Base-by-base conservation (phyloP, 2,113 vertebrate species). In the Dunckerocampus dactyliophorus region DNA sequence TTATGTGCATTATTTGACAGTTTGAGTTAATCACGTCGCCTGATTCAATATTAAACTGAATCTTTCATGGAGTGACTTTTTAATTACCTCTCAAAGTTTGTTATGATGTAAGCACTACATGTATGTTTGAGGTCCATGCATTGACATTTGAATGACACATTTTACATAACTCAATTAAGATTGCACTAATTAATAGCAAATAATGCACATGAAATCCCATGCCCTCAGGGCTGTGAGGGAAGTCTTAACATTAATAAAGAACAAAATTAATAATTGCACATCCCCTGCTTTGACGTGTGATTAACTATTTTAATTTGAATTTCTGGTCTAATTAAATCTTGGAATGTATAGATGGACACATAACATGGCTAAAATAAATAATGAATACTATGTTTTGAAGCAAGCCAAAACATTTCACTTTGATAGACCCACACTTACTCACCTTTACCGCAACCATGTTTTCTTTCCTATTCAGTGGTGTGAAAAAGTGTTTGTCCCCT, bases 1-100 rank as follows among this genome's bases (percentile, higher is more conserved):
- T 14, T 24, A 4, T 11, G 2, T 62, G 19, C 56, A 64, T 73
- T 64, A 54, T 70, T 76, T 65, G 62, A 3, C 14, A 66, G 8
- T 62, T 63, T 28, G 59, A 43, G 14, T 17, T 52, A 46, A 65
- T 60, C 68, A 48, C 12, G 10, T 21, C 8, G 9, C 11, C 0
- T 19, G 31, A 43, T 43, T 12, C 39, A 11, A 34, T 39, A n/a
- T 19, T 55, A 34, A 55, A 34, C 31, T 13, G 17, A 4, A 19
- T 37, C 31, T 55, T 55, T 31, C 53, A 13, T 37, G n/a, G n/a
- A 4, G 19, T 37, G 52, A 17, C 31, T 55, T 37, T 58, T 14
- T 65, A 20, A 66, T 63, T 19, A 12, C 37, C 9, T 57, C 24
- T 59, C 55, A 19, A 37, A 37, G 31, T 37, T 37, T 55, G 31